Percentiles rank a stretch among this genome's conserved stretches.
phyloP scores from a whole-genome alignment of 2,113 vertebrate species.

The Phaethornis superciliosus region DNA sequence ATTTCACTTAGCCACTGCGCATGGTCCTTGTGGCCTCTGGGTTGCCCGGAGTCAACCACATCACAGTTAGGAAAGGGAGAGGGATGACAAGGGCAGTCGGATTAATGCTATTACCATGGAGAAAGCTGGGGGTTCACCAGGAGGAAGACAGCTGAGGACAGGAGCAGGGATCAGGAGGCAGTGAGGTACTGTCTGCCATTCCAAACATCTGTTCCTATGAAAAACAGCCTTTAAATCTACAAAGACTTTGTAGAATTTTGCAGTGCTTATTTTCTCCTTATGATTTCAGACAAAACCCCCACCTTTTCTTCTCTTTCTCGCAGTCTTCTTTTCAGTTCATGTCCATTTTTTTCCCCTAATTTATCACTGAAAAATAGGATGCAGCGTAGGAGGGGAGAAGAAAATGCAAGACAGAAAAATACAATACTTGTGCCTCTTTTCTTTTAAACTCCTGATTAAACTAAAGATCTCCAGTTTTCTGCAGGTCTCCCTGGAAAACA shows the following conservation, averaged over 20 bases:
- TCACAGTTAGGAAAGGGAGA: background rate
- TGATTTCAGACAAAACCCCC: background rate
- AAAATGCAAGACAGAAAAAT: background rate
- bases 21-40: background rate
- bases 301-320: background rate
- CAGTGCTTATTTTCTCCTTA: background rate
- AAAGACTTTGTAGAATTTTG: background rate
- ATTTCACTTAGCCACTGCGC: background rate
- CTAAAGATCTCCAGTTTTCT: background rate
- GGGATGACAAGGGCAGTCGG: background rate
- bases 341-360: background rate
- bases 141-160: background rate
- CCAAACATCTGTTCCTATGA: background rate
- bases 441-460: background rate
- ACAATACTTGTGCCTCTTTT: background rate
- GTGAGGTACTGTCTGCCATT: background rate
- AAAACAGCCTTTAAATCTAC: background rate
- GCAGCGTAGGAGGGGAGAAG: fast-evolving
- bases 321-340: background rate
- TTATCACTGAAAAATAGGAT: background rate
- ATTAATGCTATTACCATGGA: background rate
- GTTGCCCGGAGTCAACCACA: background rate
- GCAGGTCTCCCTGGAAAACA: background rate
- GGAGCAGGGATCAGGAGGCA: background rate
- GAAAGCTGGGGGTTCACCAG: background rate